Base-by-base conservation (phyloP, 2,113 vertebrate genomes). In the Trogon melanurus region DNA sequence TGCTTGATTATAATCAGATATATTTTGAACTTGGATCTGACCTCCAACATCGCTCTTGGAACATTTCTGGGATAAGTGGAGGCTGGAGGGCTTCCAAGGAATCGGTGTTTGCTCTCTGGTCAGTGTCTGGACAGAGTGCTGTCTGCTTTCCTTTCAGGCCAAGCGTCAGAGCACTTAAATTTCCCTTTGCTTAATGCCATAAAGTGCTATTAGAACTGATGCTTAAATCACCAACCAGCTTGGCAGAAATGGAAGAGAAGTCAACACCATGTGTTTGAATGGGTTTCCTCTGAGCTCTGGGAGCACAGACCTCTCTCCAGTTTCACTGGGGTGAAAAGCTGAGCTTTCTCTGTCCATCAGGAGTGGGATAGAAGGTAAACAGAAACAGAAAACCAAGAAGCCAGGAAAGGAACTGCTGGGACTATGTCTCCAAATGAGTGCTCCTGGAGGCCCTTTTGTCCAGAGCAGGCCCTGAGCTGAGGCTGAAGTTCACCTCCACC, bases 1-100 rank as follows among this genome's bases (percentile, higher is more conserved):
- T 30, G 26, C 66, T 91, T 91, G 64, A 85, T 86, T 76, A 56
- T 93, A 91, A 88, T 79, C 88, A 62, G 71, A 70, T 71, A 71
- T 38, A 61, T 19, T 71, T 94, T 83, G 60, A 62, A 90, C 66
- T 95, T 81, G 75, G 13, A 80, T 85, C 44, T 93, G 57, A 89
- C 44, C 70, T 92, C 73, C 0, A 7, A 79, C 57, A 69, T 45
- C 1, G 2, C 27, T 61, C 66, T 95, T 94, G 73, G 80, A 94
- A 61, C 3, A 81, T 30, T 19, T 84, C n/a, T 82, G 58, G 47
- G 41, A 13, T 64, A 73, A 88, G 45, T 34, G 70, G 65, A 57
- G 44, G 19, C 21, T 89, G 79, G 53, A 93, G 60, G 25, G 30
- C 70, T 94, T 87, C 79, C 91, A 89, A 62, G 14, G 41, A 84